Evolutionary conservation across 2,888 invertebrate species (phyloP), one percentile per base, ranked within the genome.

Genomic region (Sphaerophoria taeniata): DNA sequence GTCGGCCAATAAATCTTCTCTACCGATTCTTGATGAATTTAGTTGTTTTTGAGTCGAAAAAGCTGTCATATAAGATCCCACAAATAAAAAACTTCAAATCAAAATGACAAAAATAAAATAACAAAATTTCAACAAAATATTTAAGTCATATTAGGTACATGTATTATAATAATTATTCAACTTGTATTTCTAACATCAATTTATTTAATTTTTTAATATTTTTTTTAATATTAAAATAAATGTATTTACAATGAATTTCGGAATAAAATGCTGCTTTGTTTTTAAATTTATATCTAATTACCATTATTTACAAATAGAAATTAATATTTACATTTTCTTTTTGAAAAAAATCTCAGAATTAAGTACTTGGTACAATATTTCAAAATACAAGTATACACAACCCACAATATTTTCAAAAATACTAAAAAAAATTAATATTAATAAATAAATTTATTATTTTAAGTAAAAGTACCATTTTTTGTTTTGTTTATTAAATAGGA

Each of bases 121-220:
- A 3, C 33, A 45, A 1, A 69, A 61, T 16, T 34, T 1, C 7
- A 63, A 53, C 9, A 7, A 55, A 61, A 69, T 79, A 67, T 36
- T 14, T 65, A 83, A 74, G 51, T 63, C 63, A 24, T 24, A 71
- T 84, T 84, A 79, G 79, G 82, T 83, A 83, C 79, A 78, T 76
- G 82, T 79, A 79, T 79, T 79, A 82, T 78, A 78, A 82, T 78
- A 78, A 83, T 87, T 78, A 75, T 72, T 11, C 77, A 82, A 78
- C 56, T 39, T 56, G 12, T 82, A 78, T 63, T 74, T 67, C 43
- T 61, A 78, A 74, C 58, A 55, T 58, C 65, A 24, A 60, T 33
- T 71, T 63, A 58, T 49, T 55, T 5, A 69, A 71, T 65, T 45
- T 61, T 43, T 60, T 61, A 43, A 12, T 61, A 39, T 61, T 58